Evolutionary conservation across 1,140 invertebrate species (phyloP), one percentile per base, ranked within the genome.

Genomic region (Acromyrmex charruanus): DNA sequence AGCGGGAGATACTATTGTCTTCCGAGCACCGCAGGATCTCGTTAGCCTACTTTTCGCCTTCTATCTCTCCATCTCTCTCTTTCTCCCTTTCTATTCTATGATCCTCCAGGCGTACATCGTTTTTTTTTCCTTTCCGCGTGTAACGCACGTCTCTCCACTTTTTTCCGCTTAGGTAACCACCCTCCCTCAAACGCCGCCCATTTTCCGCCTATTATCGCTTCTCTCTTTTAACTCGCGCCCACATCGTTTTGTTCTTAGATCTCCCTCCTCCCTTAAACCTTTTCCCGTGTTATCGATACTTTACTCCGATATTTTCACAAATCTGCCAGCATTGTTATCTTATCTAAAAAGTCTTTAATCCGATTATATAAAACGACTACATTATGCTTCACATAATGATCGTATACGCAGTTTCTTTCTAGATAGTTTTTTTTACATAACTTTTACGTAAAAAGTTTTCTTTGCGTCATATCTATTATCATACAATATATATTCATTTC

Each of bases 161-260:
- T 80, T 87, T 88, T 87, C 85, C 68, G 18, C 55, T 77, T 53
- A 61, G 44, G 28, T 80, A 72, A 87, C 87, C 88, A 80, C 79
- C 53, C 80, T 81, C 21, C 18, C 25, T 59, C 31, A 14, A 61
- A 28, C 25, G 69, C 69, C 55, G 28, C 39, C 80, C 80, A 28
- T 82, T 74, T 82, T 82, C 68, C 80, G 68, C 80, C 58, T 75
- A 75, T 84, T 84, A 75, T 84, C 69, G 51, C 79, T 81, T 71
- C 44, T 80, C 49, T 81, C 53, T 66, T 65, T 74, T 49, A 44
- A 66, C 66, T 31, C 51, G 72, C 77, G 51, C 65, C 39, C 44
- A 55, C 86, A 18, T 66, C 63, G 66, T 61, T 87, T 87, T 72
- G 63, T 61, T 84, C 79, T 72, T 44, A 59, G 79, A 84, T 63